A percentile compares a stretch with the other conserved stretches of the same genome.
phyloP scores from a whole-genome alignment of 2,113 vertebrate genomes.

The Xiphophorus couchianus region DNA sequence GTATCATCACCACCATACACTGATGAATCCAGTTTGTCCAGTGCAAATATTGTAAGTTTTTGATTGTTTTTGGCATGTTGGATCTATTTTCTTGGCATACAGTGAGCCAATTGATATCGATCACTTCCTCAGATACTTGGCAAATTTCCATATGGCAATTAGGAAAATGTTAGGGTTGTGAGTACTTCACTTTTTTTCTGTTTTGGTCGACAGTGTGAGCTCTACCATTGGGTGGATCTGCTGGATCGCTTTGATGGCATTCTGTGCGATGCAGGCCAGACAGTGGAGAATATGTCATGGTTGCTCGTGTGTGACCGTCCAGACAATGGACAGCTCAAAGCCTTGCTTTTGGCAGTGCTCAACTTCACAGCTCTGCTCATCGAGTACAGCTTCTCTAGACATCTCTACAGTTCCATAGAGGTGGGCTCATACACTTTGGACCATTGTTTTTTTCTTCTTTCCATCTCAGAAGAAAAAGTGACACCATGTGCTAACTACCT shows the following conservation, averaged over 20 bases:
- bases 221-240: conserved; percentile 98
- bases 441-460: not conserved
- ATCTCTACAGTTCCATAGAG: conserved; percentile 98
- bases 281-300: conserved; percentile 96
- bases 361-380: conserved; percentile 97
- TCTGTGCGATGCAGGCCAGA: conserved; percentile 92
- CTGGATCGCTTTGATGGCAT: conserved; percentile 96
- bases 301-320: conserved; percentile 93
- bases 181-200: not conserved
- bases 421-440: conserved; percentile 63
- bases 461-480: not conserved
- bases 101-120: not conserved
- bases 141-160: not conserved
- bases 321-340: conserved; percentile 90
- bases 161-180: not conserved
- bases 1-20: not conserved
- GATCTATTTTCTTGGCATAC: not conserved
- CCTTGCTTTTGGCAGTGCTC: conserved; percentile 91
- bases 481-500: conserved; percentile 11
- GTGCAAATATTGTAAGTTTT: not conserved
- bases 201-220: conserved; percentile 84
- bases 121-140: not conserved
- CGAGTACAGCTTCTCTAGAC: conserved; percentile 96
- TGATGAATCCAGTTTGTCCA: not conserved
- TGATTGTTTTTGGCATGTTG: not conserved